These are phyloP conservation scores for Misgurnus anguillicaudatus DNA, from an alignment of 2,113 vertebrate species.

Conservation along the genomic window DNA sequence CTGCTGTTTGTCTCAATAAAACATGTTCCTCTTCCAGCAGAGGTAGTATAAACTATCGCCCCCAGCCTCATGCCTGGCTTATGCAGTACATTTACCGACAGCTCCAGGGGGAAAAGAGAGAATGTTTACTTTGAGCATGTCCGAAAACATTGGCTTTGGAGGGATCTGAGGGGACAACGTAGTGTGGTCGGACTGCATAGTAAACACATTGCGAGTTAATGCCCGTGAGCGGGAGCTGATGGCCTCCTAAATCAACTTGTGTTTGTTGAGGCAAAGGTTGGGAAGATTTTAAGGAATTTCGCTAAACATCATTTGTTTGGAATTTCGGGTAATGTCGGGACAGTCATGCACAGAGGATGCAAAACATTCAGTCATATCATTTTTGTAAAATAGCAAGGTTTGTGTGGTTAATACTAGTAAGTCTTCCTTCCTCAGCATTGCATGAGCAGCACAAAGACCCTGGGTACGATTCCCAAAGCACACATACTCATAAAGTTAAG, in stretches of 20 bases:
- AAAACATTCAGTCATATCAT: background rate
- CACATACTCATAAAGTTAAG: too few relatives aligned
- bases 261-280: constrained; percentile 42
- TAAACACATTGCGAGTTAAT: constrained; percentile 41
- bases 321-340: background rate
- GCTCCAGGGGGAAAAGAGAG: constrained; percentile 54
- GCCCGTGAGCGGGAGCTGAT: background rate
- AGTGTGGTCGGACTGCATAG: constrained; percentile 32
- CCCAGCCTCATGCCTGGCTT: constrained; percentile 54
- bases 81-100: constrained; percentile 65
- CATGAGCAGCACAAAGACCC: too few relatives aligned
- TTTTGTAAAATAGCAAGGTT: background rate
- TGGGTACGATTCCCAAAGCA: too few relatives aligned
- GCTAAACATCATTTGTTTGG: constrained; percentile 31
- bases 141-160: constrained; percentile 32
- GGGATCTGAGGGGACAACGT: constrained; percentile 24
- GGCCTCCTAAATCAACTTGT: constrained; percentile 45
- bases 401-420: too few relatives aligned
- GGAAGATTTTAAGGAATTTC: constrained; percentile 47
- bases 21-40: constrained; percentile 56
- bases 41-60: constrained; percentile 66
- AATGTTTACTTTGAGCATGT: constrained; percentile 36
- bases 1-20: constrained; percentile 75
- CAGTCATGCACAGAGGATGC: background rate
- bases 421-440: too few relatives aligned